Conservation (phyloP, 2,113 vertebrate species). For the Heptranchias perlo region DNA sequence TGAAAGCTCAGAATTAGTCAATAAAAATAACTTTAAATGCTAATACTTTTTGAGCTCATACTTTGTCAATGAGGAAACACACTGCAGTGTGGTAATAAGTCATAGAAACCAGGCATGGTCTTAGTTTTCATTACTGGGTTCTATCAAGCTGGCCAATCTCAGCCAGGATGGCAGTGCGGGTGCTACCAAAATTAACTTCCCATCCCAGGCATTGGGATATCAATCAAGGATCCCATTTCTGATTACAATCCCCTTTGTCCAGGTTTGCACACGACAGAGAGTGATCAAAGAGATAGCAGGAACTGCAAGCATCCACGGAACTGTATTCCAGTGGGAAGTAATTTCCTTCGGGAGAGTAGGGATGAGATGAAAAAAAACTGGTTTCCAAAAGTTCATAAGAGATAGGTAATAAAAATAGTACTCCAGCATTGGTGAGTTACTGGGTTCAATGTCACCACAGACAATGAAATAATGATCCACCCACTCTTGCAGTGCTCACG, state of each 20-base stretch:
- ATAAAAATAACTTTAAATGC: neutral
- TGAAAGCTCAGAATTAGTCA: neutral
- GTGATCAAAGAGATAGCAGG: neutral
- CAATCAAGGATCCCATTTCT: neutral
- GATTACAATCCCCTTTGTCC: neutral
- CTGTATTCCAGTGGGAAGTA: neutral
- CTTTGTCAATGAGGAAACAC: neutral
- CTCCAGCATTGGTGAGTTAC: neutral
- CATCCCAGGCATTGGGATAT: neutral
- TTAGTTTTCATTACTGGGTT: neutral
- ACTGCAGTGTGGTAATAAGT: neutral
- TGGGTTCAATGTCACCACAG: neutral
- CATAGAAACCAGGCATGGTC: neutral
- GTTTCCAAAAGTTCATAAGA: neutral
- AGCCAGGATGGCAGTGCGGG: neutral
- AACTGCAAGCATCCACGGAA: neutral
- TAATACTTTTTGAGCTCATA: neutral
- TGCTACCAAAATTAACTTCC: neutral
- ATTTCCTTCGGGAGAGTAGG: neutral
- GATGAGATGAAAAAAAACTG: neutral
- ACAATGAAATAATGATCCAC: neutral
- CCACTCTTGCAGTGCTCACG: neutral
- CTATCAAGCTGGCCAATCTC: neutral
- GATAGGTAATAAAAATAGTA: neutral
- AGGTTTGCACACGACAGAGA: neutral